phyloP scores from a whole-genome alignment of 2,797 vertebrate genomes.

The Typhlichthys subterraneus region DNA sequence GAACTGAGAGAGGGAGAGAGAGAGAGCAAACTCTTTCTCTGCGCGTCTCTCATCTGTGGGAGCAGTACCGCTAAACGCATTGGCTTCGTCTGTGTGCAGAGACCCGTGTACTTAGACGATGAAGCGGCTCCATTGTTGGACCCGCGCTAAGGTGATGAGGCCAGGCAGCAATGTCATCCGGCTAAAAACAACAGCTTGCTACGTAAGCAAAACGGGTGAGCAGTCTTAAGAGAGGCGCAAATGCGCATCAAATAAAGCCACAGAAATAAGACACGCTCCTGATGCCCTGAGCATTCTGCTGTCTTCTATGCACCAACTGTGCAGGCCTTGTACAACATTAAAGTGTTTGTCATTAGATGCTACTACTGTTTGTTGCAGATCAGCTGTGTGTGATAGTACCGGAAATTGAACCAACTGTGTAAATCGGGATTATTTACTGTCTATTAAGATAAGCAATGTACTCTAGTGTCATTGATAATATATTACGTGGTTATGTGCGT shows the following conservation, averaged over 20 bases:
- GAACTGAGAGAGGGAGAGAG: constrained; percentile 53
- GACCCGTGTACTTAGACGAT: constrained; percentile 65
- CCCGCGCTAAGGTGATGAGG: constrained; percentile 68
- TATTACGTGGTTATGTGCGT: too few relatives aligned
- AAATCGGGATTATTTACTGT: too few relatives aligned
- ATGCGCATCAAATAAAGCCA: not conserved
- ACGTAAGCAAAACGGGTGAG: constrained; percentile 29
- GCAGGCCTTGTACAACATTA: too few relatives aligned
- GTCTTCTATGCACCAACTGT: not conserved
- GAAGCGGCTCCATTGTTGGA: constrained; percentile 67
- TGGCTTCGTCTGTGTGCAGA: constrained; percentile 60
- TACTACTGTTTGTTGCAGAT: too few relatives aligned
- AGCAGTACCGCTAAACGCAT: constrained; percentile 46
- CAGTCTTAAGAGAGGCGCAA: constrained; percentile 5
- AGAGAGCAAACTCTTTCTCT: constrained; percentile 6
- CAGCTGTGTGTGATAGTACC: too few relatives aligned
- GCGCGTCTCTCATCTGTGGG: constrained; percentile 42
- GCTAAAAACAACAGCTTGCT: constrained; percentile 62
- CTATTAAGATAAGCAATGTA: too few relatives aligned
- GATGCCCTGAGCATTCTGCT: not conserved
- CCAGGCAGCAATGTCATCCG: constrained; percentile 80
- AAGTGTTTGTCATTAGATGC: too few relatives aligned
- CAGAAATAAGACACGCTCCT: not conserved
- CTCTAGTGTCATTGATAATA: too few relatives aligned
- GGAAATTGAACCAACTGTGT: too few relatives aligned